A percentile compares a stretch with the other conserved stretches of the same genome.
phyloP scores from a whole-genome alignment of 2,888 invertebrate genomes.

The Steinernema hermaphroditum region DNA sequence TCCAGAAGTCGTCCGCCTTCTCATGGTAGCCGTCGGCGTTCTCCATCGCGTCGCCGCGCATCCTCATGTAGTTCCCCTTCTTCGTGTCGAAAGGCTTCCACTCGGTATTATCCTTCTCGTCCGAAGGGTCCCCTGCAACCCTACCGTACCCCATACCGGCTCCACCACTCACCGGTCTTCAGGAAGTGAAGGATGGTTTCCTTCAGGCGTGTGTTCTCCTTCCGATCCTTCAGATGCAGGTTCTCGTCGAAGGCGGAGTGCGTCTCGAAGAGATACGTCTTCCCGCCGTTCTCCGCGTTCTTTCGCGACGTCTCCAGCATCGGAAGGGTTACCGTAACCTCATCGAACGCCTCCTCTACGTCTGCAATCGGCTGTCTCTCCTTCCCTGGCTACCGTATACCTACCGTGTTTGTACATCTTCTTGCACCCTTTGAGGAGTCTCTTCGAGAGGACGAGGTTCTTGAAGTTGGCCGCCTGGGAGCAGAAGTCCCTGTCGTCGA shows the following conservation, averaged over 20 bases:
- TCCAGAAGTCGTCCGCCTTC: slow-evolving; percentile 23
- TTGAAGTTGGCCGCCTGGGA: slow-evolving; percentile 21
- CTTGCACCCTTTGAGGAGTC: neutral
- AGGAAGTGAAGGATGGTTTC: neutral
- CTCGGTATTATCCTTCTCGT: slow-evolving; percentile 9
- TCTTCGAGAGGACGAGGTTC: neutral
- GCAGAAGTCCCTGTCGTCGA: neutral
- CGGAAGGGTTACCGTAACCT: slow-evolving; percentile 14
- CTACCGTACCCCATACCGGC: neutral
- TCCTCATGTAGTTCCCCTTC: slow-evolving; percentile 9
- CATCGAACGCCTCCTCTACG: slow-evolving; percentile 7
- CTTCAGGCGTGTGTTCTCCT: slow-evolving; percentile 1
- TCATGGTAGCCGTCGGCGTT: slow-evolving; percentile 13
- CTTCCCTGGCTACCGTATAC: no score
- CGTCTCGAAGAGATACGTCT: slow-evolving; percentile 22
- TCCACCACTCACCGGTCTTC: neutral
- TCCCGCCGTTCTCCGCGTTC: slow-evolving; percentile 14
- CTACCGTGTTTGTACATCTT: neutral
- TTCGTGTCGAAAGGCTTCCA: slow-evolving; percentile 12
- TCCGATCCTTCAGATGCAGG: slow-evolving; percentile 9
- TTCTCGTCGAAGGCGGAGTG: slow-evolving; percentile 22
- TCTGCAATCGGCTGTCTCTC: no score
- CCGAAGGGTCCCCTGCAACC: slow-evolving; percentile 19
- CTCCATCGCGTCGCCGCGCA: neutral
- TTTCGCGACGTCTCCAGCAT: slow-evolving; percentile 6